Evolutionary conservation across 2,888 invertebrate genomes (phyloP).

Genomic region (Conomelus anceps): DNA sequence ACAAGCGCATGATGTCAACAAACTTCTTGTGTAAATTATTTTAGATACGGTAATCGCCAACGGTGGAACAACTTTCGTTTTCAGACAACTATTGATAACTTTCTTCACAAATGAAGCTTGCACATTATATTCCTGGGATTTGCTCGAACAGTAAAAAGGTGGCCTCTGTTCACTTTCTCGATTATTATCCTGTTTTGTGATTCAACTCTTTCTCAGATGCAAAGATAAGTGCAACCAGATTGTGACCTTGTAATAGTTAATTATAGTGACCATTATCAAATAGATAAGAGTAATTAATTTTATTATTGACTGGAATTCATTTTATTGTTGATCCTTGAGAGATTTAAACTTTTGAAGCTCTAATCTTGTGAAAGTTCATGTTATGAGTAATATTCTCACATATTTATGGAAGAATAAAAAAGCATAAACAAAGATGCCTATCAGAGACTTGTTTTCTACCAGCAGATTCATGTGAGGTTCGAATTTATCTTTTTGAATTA

Average conservation of each 20-base stretch:
- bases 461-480: no score
- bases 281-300: no score
- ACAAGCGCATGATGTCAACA: background rate
- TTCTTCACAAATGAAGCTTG: background rate
- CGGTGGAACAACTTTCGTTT: background rate
- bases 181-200: background rate
- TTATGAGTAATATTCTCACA: background rate
- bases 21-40: background rate
- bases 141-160: background rate
- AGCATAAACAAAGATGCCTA: no score
- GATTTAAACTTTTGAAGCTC: background rate
- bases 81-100: background rate
- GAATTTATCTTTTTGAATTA: no score
- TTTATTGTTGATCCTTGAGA: background rate
- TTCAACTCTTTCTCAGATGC: background rate
- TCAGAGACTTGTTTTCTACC: no score
- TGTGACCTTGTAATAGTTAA: background rate
- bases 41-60: background rate
- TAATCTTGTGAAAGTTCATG: background rate
- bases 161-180: background rate
- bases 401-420: background rate
- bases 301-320: background rate
- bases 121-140: background rate
- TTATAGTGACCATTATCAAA: no score
- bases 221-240: background rate